Evolutionary conservation across 64 coral and sea anemone genomes (phyloP).

Genomic region (Orbicella faveolata): DNA sequence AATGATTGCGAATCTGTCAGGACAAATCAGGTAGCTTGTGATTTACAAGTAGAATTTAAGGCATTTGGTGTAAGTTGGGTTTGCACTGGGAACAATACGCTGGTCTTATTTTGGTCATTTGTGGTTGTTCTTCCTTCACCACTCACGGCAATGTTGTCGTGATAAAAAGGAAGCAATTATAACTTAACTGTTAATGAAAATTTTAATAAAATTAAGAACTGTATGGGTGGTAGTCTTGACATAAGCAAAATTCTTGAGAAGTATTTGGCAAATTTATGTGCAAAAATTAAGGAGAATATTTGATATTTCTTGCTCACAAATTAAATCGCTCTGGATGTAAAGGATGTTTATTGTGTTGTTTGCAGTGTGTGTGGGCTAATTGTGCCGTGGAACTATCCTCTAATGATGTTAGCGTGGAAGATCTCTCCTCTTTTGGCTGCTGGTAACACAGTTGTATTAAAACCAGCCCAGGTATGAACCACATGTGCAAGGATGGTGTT

Average conservation of each 20-base stretch:
- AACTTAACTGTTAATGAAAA: background rate
- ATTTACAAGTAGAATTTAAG: background rate
- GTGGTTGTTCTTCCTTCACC: conserved; percentile 99
- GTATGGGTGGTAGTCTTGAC: no score
- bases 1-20: background rate
- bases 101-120: background rate
- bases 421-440: conserved; percentile 91
- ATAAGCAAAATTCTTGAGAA: background rate
- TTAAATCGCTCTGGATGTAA: background rate
- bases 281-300: background rate
- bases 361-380: conserved; percentile 93
- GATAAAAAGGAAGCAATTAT: conserved; percentile 95
- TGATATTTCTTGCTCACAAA: background rate
- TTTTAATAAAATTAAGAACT: no score
- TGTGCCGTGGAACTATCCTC: conserved; percentile 98
- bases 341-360: background rate
- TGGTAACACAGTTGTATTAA: conserved; percentile 93
- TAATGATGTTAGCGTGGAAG: conserved; percentile 99
- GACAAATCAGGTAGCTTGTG: background rate
- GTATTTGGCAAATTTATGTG: background rate
- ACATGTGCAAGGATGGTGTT: background rate
- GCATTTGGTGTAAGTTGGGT: background rate
- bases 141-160: conserved; percentile 61
- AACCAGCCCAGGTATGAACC: conserved; percentile 85
- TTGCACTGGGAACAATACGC: background rate